Percentiles rank a stretch among this genome's conserved stretches.
Evolutionary conservation across 2,797 vertebrate species (phyloP).

Genomic region (Todus mexicanus): DNA sequence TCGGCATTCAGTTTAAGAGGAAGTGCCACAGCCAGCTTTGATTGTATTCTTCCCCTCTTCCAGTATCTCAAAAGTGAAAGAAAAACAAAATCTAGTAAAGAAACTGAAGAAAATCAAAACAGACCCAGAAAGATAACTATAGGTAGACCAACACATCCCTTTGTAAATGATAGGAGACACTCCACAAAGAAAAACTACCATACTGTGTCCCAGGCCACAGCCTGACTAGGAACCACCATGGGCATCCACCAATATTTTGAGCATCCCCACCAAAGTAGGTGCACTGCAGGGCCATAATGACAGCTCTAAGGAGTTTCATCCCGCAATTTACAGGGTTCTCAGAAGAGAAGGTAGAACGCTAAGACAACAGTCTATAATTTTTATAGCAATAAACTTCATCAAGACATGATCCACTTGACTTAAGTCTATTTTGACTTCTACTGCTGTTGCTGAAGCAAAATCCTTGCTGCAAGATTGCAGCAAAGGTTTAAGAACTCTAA

Average conservation of each 20-base stretch:
- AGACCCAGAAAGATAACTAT: background rate
- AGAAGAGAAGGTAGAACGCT: background rate
- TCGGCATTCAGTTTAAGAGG: background rate
- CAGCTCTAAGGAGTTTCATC: background rate
- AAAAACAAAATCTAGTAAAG: background rate
- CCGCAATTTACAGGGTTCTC: background rate
- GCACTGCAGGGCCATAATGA: fast-evolving
- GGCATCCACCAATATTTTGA: background rate
- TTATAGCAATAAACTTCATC: background rate
- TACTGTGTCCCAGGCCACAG: background rate
- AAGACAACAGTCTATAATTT: background rate
- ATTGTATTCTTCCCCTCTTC: background rate
- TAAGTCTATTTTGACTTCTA: background rate
- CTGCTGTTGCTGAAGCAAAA: background rate
- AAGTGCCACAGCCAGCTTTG: background rate
- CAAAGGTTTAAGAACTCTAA: conserved; percentile 5
- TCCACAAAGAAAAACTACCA: background rate
- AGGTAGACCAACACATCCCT: background rate
- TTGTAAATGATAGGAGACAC: background rate
- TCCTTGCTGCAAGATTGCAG: background rate
- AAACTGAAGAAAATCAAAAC: background rate
- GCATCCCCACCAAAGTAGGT: background rate
- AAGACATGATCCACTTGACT: background rate
- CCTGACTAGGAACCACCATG: background rate
- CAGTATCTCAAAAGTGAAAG: background rate